A percentile compares a stretch with the other conserved stretches of the same genome.
phyloP scores from a whole-genome alignment of 2,888 invertebrate species.

The Pandemis corylana region DNA sequence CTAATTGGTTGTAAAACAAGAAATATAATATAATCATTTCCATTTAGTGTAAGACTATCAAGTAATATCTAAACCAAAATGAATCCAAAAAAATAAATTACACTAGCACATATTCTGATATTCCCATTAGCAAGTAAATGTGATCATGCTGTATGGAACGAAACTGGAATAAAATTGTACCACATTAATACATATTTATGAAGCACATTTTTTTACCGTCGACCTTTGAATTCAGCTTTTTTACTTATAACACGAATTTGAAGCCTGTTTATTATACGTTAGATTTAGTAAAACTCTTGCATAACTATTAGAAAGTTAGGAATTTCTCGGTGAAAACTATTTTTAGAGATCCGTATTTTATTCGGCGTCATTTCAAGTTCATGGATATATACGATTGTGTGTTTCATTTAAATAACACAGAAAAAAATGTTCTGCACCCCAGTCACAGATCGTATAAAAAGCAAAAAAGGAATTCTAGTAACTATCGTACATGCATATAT shows the following conservation, averaged over 20 bases:
- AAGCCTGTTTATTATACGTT: constrained; percentile 40
- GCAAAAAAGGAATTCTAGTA: no score
- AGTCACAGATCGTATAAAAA: no score
- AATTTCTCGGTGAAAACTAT: constrained; percentile 29
- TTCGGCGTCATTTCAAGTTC: not conserved
- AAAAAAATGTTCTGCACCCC: no score
- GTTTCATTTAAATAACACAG: no score
- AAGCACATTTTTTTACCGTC: constrained; percentile 44
- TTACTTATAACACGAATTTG: constrained; percentile 38
- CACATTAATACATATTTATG: constrained; percentile 48
- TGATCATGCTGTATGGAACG: constrained; percentile 28
- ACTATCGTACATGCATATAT: no score
- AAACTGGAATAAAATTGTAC: constrained; percentile 38
- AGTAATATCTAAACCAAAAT: not conserved
- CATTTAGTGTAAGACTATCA: no score
- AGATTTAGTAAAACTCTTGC: constrained; percentile 39
- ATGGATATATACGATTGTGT: not conserved
- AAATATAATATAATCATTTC: no score
- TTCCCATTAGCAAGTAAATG: constrained; percentile 29
- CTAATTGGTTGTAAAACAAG: no score
- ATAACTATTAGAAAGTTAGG: constrained; percentile 39
- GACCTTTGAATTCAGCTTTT: constrained; percentile 43
- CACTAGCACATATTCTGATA: not conserved
- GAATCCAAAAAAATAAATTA: not conserved
- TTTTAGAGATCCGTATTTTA: constrained; percentile 28